phyloP scores from a whole-genome alignment of 2,888 invertebrate species.

The Argyresthia albistria region DNA sequence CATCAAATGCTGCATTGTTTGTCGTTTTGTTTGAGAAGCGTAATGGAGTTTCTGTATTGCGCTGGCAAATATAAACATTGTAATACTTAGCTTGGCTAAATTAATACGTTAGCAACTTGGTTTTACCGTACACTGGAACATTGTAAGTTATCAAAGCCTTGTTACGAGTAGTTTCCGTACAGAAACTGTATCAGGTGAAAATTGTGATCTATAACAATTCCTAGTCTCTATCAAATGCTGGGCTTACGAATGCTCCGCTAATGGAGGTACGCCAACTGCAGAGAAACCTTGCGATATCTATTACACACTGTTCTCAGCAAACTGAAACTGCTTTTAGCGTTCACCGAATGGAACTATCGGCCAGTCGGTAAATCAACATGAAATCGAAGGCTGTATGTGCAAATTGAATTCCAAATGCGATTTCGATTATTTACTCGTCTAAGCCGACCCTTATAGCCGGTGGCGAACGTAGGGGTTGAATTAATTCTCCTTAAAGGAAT shows the following conservation, averaged over 20 bases:
- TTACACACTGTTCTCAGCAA: slow-evolving; percentile 13
- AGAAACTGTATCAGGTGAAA: too few species aligned
- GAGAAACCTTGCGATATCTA: background rate
- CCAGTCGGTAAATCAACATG: slow-evolving; percentile 15
- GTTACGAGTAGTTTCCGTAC: too few species aligned
- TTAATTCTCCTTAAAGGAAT: background rate
- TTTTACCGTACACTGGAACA: too few species aligned
- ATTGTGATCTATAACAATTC: too few species aligned
- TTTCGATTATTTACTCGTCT: slow-evolving; percentile 5
- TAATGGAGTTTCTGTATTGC: background rate
- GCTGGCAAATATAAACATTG: background rate
- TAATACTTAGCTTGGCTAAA: too few species aligned
- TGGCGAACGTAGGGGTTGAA: background rate
- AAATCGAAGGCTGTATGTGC: slow-evolving; percentile 25
- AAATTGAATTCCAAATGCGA: slow-evolving; percentile 31
- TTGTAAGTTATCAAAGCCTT: too few species aligned
- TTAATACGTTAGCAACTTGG: too few species aligned
- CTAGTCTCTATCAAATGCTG: too few species aligned
- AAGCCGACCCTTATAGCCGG: background rate
- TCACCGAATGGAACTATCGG: slow-evolving; percentile 18
- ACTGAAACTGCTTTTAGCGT: slow-evolving; percentile 27
- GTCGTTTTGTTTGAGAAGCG: background rate
- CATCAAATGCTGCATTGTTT: background rate
- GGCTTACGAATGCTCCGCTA: background rate
- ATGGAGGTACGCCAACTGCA: background rate